Percentiles rank a stretch among this genome's conserved stretches.
These are phyloP conservation scores for Lepetodrilus schrolli DNA, from an alignment of 2,888 invertebrate genomes.

Conservation along the genomic window DNA sequence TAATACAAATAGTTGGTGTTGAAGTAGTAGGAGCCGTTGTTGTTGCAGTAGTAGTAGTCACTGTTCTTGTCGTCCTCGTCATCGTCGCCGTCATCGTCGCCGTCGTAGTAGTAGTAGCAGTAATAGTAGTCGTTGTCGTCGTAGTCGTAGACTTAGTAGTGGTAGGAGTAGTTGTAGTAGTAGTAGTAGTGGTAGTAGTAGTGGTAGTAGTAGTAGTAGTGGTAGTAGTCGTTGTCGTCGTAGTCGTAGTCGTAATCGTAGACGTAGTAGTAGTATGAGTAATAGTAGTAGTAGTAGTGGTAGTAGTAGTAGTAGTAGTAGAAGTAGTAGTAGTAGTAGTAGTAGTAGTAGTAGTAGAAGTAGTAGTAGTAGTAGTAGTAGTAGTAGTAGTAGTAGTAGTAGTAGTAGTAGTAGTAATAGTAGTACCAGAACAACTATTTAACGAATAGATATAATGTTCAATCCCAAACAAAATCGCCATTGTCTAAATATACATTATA, in stretches of 20 bases:
- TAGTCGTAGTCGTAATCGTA: constrained; percentile 33
- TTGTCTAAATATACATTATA: background rate
- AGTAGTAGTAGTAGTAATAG: constrained; percentile 29
- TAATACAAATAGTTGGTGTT: too few species aligned
- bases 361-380: constrained; percentile 31
- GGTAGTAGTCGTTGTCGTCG: constrained; percentile 32
- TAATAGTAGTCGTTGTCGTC: too few species aligned
- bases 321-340: constrained; percentile 31
- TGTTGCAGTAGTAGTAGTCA: too few species aligned
- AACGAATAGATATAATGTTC: background rate
- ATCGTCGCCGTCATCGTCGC: too few species aligned
- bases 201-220: constrained; percentile 31
- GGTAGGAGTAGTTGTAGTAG: too few species aligned
- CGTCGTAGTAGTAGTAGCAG: too few species aligned
- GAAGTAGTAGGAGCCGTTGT: too few species aligned
- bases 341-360: constrained; percentile 35
- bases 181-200: constrained; percentile 2
- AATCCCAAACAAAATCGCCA: background rate
- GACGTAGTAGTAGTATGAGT: too few species aligned
- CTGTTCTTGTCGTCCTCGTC: constrained; percentile 9
- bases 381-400: constrained; percentile 30
- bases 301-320: constrained; percentile 35
- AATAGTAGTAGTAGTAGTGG: constrained; percentile 36
- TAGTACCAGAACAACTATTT: background rate
- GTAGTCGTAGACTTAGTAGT: too few species aligned